phyloP scores from a whole-genome alignment of 2,888 invertebrate genomes.

The Hypercompe scribonia region DNA sequence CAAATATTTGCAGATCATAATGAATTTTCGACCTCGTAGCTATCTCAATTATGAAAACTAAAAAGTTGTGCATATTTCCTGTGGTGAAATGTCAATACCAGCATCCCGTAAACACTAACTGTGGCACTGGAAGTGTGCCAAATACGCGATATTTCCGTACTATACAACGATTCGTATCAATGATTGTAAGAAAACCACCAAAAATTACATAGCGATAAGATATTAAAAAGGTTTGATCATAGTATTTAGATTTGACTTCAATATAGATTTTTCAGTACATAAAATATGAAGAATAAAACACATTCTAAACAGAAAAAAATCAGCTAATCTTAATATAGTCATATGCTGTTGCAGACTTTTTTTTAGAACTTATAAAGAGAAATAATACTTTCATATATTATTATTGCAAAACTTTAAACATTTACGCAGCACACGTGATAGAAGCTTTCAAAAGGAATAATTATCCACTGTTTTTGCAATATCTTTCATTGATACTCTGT shows the following conservation, averaged over 20 bases:
- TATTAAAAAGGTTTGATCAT: constrained; percentile 20
- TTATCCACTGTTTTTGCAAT: too few relatives aligned
- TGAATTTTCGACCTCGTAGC: too few relatives aligned
- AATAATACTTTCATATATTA: too few relatives aligned
- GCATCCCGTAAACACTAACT: constrained; percentile 36
- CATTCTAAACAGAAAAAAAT: background rate
- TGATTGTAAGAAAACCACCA: constrained; percentile 33
- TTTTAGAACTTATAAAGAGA: too few relatives aligned
- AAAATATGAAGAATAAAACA: too few relatives aligned
- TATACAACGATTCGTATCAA: constrained; percentile 38
- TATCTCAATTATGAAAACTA: background rate
- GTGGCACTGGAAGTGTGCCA: constrained; percentile 45
- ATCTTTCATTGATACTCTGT: too few relatives aligned
- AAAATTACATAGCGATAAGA: constrained; percentile 34
- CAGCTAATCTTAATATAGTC: too few relatives aligned
- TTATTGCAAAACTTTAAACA: too few relatives aligned
- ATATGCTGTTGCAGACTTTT: too few relatives aligned
- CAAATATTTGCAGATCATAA: too few relatives aligned
- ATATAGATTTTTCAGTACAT: background rate
- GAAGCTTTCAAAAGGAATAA: too few relatives aligned
- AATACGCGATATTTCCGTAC: constrained; percentile 48
- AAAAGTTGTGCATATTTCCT: constrained; percentile 26
- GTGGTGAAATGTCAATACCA: constrained; percentile 39
- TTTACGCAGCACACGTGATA: too few relatives aligned
- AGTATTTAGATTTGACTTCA: background rate